Percentiles rank a stretch among this genome's conserved stretches.
Evolutionary conservation across 2,113 vertebrate species (phyloP).

Genomic region (Cichladusa arquata): DNA sequence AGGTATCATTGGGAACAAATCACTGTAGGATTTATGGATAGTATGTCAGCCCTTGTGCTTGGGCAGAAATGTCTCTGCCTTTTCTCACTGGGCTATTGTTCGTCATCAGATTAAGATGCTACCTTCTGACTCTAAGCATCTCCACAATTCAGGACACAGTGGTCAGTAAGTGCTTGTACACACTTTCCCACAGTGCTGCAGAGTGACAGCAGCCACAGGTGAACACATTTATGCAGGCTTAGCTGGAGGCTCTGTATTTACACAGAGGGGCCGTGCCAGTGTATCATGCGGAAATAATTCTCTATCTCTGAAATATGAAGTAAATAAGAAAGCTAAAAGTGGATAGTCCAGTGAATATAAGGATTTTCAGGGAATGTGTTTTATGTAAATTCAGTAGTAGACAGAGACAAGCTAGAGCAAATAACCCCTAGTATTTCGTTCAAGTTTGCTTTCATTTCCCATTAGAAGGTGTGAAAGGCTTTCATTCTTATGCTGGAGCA

Average conservation of each 20-base stretch:
- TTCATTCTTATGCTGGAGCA: neutral
- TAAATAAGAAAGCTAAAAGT: neutral
- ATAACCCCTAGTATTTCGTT: neutral
- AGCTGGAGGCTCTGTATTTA: neutral
- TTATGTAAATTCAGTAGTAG: neutral
- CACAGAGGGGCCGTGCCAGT: neutral
- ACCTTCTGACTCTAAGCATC: neutral
- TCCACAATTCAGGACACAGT: neutral
- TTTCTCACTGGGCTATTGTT: neutral
- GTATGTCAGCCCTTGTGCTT: neutral
- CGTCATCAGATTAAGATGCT: neutral
- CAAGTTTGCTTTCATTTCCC: neutral
- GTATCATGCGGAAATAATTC: neutral
- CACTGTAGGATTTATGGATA: fast-evolving
- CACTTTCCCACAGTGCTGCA: neutral
- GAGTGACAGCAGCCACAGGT: fast-evolving
- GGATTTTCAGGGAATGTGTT: neutral
- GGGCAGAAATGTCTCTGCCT: neutral
- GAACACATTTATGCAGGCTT: neutral
- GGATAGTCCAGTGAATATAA: neutral
- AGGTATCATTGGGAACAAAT: neutral
- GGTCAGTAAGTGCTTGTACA: neutral
- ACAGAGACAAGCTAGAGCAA: neutral
- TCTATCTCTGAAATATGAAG: neutral
- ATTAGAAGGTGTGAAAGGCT: neutral